Evolutionary conservation across 2,113 vertebrate species (phyloP).

Genomic region (Acrocephalus kingi): DNA sequence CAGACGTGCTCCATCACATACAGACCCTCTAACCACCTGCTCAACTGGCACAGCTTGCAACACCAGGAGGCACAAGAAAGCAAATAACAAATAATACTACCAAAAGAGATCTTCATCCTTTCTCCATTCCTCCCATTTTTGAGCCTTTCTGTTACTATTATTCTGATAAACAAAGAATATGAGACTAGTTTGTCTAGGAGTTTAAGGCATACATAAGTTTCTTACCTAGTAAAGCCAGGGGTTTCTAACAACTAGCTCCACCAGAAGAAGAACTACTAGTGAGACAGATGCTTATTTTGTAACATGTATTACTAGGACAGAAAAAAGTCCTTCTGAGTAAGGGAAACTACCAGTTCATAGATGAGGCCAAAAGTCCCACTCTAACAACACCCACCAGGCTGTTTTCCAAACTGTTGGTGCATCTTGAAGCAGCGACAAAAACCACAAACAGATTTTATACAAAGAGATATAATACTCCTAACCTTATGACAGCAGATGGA

Average conservation of each 20-base stretch:
- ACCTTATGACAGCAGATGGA: not conserved
- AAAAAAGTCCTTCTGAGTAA: constrained; percentile 1
- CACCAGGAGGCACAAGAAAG: not conserved
- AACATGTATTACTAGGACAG: not conserved
- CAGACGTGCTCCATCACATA: not conserved
- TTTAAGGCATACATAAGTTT: not conserved
- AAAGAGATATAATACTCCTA: not conserved
- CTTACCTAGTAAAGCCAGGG: not conserved
- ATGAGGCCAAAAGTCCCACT: not conserved
- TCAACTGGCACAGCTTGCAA: not conserved
- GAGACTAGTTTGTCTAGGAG: not conserved
- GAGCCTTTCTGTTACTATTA: not conserved
- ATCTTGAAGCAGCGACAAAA: not conserved
- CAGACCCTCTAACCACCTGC: not conserved
- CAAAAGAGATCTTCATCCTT: not conserved
- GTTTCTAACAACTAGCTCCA: not conserved
- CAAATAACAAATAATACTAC: not conserved
- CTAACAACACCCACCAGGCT: not conserved
- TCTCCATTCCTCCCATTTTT: not conserved
- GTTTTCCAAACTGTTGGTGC: not conserved
- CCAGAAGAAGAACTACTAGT: not conserved
- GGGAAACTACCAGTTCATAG: not conserved
- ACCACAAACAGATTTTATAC: not conserved
- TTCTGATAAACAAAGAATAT: not conserved
- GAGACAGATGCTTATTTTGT: constrained; percentile 1